Percentiles rank a stretch among this genome's conserved stretches.
phyloP scores from a whole-genome alignment of 2,888 invertebrate species.

The Tyria jacobaeae region DNA sequence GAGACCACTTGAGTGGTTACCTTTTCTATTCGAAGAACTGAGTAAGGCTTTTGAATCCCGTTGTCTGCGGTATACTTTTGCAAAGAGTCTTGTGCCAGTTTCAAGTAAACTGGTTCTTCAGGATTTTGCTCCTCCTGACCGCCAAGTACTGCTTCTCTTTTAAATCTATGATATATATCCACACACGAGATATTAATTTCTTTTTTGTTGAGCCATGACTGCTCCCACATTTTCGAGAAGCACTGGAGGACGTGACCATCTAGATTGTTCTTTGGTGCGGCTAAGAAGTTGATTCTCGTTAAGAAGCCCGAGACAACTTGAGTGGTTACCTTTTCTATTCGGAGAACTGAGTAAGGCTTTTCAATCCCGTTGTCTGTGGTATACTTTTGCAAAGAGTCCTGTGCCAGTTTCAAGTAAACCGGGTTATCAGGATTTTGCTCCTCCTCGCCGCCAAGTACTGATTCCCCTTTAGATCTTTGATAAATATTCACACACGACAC shows the following conservation, averaged over 20 bases:
- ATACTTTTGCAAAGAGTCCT: conserved; percentile 10
- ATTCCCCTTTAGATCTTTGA: not conserved
- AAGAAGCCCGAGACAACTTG: not conserved
- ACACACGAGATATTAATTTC: not conserved
- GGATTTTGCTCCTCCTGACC: not conserved
- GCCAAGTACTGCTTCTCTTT: not conserved
- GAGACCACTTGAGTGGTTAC: no score
- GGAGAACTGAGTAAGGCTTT: not conserved
- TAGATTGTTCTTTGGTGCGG: not conserved
- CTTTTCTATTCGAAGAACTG: no score
- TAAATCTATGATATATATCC: not conserved
- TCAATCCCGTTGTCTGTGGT: not conserved
- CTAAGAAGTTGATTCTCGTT: conserved; percentile 9
- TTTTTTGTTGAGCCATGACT: not conserved
- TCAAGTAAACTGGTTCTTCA: not conserved
- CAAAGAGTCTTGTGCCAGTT: conserved; percentile 9
- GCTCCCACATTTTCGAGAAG: conserved; percentile 53
- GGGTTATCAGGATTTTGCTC: not conserved
- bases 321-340: not conserved
- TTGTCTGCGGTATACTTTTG: no score
- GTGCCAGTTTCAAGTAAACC: not conserved
- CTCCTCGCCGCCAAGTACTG: not conserved
- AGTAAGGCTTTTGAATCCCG: no score
- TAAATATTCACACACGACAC: not conserved
- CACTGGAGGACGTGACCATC: conserved; percentile 26